Percentiles rank a stretch among this genome's conserved stretches.
Conservation (phyloP, 2,888 invertebrate species). For the Clitarchus hookeri region DNA sequence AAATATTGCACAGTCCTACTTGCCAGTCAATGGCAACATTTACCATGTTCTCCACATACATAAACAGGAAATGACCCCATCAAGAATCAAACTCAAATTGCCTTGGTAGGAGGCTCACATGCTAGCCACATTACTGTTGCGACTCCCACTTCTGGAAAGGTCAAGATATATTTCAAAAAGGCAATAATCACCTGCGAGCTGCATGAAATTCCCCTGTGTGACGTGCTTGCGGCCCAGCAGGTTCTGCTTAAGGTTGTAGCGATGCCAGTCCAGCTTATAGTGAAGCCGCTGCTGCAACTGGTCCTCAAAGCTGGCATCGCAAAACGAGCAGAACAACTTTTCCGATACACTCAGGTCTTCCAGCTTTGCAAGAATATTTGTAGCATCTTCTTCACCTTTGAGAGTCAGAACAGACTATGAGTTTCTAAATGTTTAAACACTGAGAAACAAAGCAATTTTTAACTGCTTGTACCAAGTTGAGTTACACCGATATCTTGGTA, state of each 20-base stretch:
- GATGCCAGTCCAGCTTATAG: constrained; percentile 84
- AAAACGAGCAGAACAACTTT: constrained; percentile 59
- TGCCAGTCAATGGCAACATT: no score
- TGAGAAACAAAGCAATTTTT: not conserved
- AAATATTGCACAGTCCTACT: no score
- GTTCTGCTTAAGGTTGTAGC: constrained; percentile 77
- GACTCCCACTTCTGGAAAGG: no score
- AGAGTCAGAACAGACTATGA: not conserved
- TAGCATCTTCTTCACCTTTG: not conserved
- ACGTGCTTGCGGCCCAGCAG: constrained; percentile 62
- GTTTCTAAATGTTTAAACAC: not conserved
- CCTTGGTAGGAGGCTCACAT: no score
- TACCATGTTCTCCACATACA: no score
- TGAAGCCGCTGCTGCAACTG: constrained; percentile 70
- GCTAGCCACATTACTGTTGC: no score
- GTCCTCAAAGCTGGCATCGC: constrained; percentile 61
- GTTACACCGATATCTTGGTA: no score
- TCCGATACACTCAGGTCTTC: constrained; percentile 55
- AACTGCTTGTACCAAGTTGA: no score
- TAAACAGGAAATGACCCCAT: no score
- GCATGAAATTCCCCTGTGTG: constrained; percentile 62
- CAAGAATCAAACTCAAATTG: no score
- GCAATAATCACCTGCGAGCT: constrained; percentile 53
- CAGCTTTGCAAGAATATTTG: constrained; percentile 36
- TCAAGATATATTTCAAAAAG: constrained; percentile 30